Percentiles rank a stretch among this genome's conserved stretches.
phyloP scores from a whole-genome alignment of 2,888 invertebrate species.

The Tyria jacobaeae region DNA sequence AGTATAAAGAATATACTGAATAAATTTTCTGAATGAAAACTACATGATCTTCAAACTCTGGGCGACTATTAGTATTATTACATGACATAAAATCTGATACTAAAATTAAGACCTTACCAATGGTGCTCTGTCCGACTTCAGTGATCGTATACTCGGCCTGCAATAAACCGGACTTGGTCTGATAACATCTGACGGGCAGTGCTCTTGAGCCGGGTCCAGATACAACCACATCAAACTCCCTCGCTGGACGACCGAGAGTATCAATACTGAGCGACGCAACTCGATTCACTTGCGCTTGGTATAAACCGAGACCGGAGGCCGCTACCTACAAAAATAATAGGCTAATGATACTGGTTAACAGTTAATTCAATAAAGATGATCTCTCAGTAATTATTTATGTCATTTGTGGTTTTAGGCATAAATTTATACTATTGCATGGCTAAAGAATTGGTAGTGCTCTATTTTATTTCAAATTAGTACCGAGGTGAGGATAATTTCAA shows the following conservation, averaged over 20 bases:
- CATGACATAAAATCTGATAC: neutral
- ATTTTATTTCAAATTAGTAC: no score
- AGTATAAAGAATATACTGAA: no score
- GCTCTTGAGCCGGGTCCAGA: conserved; percentile 93
- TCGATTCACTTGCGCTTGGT: conserved; percentile 93
- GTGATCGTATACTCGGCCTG: conserved; percentile 97
- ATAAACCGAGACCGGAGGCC: conserved; percentile 93
- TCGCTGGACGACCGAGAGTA: conserved; percentile 93
- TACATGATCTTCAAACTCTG: neutral
- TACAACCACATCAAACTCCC: conserved; percentile 96
- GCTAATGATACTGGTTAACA: neutral
- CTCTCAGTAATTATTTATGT: neutral
- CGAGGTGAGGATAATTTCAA: no score
- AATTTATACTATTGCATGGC: neutral
- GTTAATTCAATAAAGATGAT: neutral
- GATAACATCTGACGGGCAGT: conserved; percentile 96
- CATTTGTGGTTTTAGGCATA: neutral
- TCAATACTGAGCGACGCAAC: conserved; percentile 96
- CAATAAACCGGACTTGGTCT: conserved; percentile 97
- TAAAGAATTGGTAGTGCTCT: neutral
- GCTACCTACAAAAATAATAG: conserved; percentile 79
- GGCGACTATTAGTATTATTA: neutral
- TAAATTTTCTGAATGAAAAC: neutral
- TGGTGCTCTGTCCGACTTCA: conserved; percentile 89
- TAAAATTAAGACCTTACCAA: conserved; percentile 76